Evolutionary conservation across 2,888 invertebrate species (phyloP), one percentile per base, ranked within the genome.

Genomic region (Vanessa cardui): DNA sequence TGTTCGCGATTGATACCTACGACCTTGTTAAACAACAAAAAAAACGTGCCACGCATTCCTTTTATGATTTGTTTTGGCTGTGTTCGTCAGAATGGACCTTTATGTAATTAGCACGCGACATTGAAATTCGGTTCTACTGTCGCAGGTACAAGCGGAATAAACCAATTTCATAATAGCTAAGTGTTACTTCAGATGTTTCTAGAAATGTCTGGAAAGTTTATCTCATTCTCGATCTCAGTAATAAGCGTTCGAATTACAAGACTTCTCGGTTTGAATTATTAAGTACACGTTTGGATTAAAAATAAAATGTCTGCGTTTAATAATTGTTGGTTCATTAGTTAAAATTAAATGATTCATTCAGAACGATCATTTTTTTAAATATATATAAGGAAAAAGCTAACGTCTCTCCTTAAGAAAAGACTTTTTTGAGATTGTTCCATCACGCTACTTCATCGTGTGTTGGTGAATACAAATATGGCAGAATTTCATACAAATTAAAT

Each of bases 31-130:
- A 65, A 71, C 69, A 49, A 50, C 16, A 21, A 54, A 67, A 72
- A 67, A 46, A 52, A 72, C 69, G 68, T 69, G 73, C 50, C 47
- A 58, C 46, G 72, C 67, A 58, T 72, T 63, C 69, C 62, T 56
- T 64, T 64, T 69, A 68, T 52, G 66, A 67, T 56, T 67, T 62
- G 58, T 64, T 70, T 70, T 64, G 39, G 52, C 60, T 61, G 31
- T 60, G 54, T 61, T 21, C 47, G 52, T 47, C 39, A 31, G 54
- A 47, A 61, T 21, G 60, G 46, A 60, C 52, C 16, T 21, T 50
- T 50, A 47, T 12, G 61, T 39, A 47, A 61, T 65, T 66, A 61
- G 52, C 31, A 33, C 52, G 59, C 15, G 46, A 15, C 45, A 54
- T 54, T 54, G 31, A 52, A 61, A 33, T 33, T 39, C 31, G 39